Percentiles rank a stretch among this genome's conserved stretches.
Conservation (phyloP, 1,140 invertebrate genomes). For the Augochlora pura region DNA sequence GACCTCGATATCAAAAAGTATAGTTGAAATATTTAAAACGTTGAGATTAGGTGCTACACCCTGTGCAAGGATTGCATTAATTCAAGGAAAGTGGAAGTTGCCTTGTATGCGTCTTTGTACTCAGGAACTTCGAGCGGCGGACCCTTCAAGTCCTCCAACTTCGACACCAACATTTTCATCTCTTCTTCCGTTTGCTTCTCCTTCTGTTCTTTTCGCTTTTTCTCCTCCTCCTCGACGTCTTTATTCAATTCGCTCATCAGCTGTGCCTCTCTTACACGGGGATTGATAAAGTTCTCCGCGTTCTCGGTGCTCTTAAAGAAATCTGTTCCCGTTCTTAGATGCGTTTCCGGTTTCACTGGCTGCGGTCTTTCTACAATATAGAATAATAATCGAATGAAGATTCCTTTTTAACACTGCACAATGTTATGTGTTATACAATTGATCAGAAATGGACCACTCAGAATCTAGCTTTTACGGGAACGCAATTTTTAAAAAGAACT, state of each 20-base stretch:
- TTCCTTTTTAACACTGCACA: no score
- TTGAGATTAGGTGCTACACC: no score
- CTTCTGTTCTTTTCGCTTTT: constrained; percentile 26
- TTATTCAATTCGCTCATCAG: constrained; percentile 56
- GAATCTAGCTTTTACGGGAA: no score
- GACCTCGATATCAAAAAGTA: no score
- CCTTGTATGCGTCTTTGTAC: constrained; percentile 77
- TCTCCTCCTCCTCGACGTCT: constrained; percentile 61
- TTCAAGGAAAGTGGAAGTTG: constrained; percentile 13
- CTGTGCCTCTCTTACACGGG: constrained; percentile 60
- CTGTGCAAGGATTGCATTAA: no score
- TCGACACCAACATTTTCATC: constrained; percentile 72
- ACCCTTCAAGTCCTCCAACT: constrained; percentile 72
- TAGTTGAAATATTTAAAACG: no score
- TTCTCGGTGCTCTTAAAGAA: constrained; percentile 69
- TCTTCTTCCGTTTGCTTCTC: constrained; percentile 66
- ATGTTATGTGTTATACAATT: no score
- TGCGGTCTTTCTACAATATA: neutral
- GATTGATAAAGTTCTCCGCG: constrained; percentile 66
- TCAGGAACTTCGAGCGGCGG: constrained; percentile 74
- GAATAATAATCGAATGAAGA: neutral
- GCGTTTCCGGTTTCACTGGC: constrained; percentile 59
- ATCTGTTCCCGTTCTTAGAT: constrained; percentile 67
- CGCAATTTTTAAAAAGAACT: no score
- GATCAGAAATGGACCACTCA: no score